Base-by-base conservation (phyloP, 2,797 vertebrate genomes). In the Silurus aristotelis region DNA sequence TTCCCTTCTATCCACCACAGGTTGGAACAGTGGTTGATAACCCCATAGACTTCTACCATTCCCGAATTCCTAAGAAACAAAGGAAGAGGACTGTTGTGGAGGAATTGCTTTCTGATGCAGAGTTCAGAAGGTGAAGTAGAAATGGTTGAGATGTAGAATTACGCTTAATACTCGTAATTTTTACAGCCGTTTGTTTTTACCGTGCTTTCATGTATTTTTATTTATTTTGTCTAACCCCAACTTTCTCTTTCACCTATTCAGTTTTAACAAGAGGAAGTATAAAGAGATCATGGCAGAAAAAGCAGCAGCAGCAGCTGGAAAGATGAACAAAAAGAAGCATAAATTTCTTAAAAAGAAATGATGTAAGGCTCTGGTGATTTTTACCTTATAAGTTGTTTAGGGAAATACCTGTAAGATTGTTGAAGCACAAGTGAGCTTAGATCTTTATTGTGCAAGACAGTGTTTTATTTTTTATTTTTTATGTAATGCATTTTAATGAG, bases 61-160 rank as follows among this genome's bases (percentile, higher is more conserved):
- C 98, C 89, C 95, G 97, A 84, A 83, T 99, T 90, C 97, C 98
- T 22, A 98, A 98, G 93, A 99, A 98, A 89, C 88, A 96, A 84
- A 95, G 98, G 90, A 99, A 99, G 93, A 97, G 95, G 87, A 99
- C 97, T 12, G 97, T 99, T 90, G 97, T 99, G 91, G 98, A 98
- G 90, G 98, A 99, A 92, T 91, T 99, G 89, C 93, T 99, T 77
- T 95, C 95, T 5, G 98, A 99, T 84, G 96, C 97, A 0, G 96
- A 99, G 86, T 99, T 99, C 88, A 97, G 98, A 93, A 97, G 96
- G 98, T 98, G 95, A 91, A 93, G 90, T 17, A 19, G 19, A 56
- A 27, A 56, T 25, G 13, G 3, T 8, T 75, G 9, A 19, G 5
- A 4, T 55, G 17, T 75, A 75, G 3, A 75, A 5, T 72, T 14